Evolutionary conservation across 2,797 vertebrate species (phyloP).

Genomic region (Oophaga sylvatica): DNA sequence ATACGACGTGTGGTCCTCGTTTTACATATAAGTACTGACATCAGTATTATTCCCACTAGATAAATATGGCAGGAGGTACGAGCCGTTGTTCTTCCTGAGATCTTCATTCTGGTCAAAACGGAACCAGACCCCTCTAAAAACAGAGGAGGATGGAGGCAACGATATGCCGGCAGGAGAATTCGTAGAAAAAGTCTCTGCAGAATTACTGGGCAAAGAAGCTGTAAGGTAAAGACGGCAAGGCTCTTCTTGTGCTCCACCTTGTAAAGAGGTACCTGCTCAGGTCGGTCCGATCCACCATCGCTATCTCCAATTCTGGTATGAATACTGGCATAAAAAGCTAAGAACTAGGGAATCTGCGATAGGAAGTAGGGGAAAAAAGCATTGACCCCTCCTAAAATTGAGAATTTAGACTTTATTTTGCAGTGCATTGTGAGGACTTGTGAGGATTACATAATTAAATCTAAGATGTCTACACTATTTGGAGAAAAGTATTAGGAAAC

Average conservation of each 20-base stretch:
- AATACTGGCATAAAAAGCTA: no score
- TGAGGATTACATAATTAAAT: no score
- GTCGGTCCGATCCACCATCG: no score
- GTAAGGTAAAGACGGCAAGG: neutral
- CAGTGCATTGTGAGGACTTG: no score
- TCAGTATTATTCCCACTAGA: conserved; percentile 69
- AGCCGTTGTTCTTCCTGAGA: conserved; percentile 86
- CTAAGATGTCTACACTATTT: no score
- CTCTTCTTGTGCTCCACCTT: neutral
- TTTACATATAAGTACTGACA: neutral
- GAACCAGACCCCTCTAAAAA: conserved; percentile 68
- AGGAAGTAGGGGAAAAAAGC: no score
- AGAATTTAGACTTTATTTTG: no score
- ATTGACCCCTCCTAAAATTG: no score
- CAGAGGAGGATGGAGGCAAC: conserved; percentile 55
- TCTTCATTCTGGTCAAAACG: conserved; percentile 82
- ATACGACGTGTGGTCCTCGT: neutral
- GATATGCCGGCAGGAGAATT: neutral
- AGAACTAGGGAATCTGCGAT: no score
- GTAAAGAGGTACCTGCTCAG: neutral
- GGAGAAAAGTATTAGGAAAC: no score
- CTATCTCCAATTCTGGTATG: no score
- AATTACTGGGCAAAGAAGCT: neutral
- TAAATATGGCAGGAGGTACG: conserved; percentile 79
- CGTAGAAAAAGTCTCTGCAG: conserved; percentile 1